Percentiles rank a stretch among this genome's conserved stretches.
These are phyloP conservation scores for Microcebus jonahi DNA, from an alignment of 2,113 vertebrate species.

Conservation along the genomic window DNA sequence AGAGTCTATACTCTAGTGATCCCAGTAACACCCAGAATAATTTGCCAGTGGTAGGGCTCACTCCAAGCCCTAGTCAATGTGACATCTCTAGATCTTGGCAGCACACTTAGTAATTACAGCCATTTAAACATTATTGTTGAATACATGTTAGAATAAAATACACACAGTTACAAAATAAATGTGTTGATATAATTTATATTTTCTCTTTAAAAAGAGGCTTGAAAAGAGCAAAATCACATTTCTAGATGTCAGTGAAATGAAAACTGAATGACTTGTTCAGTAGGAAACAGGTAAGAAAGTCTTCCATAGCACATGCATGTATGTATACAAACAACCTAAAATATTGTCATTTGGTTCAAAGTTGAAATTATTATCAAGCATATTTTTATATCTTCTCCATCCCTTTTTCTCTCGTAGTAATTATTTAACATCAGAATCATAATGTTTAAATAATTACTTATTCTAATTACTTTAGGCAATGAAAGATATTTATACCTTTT, in stretches of 20 bases:
- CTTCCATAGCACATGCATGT: constrained; percentile 28
- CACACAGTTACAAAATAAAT: not conserved
- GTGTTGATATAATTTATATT: not conserved
- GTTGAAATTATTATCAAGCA: constrained; percentile 74
- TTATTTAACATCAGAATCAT: constrained; percentile 89
- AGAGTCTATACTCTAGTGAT: not conserved
- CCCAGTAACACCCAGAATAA: not conserved
- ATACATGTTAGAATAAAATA: not conserved
- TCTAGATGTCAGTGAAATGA: not conserved
- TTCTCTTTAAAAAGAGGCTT: not conserved
- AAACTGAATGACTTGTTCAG: not conserved
- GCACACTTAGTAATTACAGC: not conserved
- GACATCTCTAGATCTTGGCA: accelerated
- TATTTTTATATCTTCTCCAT: constrained; percentile 81
- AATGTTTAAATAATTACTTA: constrained; percentile 91
- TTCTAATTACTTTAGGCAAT: constrained; percentile 91
- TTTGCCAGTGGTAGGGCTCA: not conserved
- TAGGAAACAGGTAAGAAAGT: constrained; percentile 7
- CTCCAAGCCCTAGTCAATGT: not conserved
- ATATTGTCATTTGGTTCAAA: constrained; percentile 47
- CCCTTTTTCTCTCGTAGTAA: constrained; percentile 81
- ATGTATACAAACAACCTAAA: constrained; percentile 73
- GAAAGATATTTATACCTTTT: constrained; percentile 90
- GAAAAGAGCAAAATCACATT: not conserved
- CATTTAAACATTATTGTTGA: not conserved